A percentile compares a stretch with the other conserved stretches of the same genome.
Evolutionary conservation across 2,797 vertebrate species (phyloP).

Genomic region (Mus caroli): DNA sequence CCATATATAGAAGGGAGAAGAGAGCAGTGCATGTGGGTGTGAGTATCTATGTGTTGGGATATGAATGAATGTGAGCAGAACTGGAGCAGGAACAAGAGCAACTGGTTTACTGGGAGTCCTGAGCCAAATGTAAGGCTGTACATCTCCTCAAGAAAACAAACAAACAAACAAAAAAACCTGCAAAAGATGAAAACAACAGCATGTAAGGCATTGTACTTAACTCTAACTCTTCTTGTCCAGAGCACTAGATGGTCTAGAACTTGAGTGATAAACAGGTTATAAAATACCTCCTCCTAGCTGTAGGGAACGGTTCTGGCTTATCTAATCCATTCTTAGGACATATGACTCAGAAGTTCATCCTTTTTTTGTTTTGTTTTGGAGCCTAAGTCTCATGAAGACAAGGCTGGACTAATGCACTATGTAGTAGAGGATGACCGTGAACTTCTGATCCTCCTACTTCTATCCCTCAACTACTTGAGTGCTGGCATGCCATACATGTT

Average conservation of each 20-base stretch:
- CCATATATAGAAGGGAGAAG: background rate
- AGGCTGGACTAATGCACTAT: background rate
- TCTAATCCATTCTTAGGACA: background rate
- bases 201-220: background rate
- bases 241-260: background rate
- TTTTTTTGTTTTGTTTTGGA: background rate
- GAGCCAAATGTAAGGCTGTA: background rate
- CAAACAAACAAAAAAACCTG: background rate
- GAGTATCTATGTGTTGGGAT: background rate
- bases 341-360: background rate
- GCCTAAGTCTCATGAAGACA: background rate
- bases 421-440: background rate
- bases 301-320: background rate
- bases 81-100: background rate
- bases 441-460: background rate
- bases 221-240: slow-evolving; percentile 15
- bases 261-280: background rate
- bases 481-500: background rate
- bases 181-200: background rate
- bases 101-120: background rate
- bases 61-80: background rate
- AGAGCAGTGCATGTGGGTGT: background rate
- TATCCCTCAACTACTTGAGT: background rate
- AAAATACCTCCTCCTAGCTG: background rate
- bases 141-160: background rate